These are phyloP conservation scores for Deladenus siricidicola DNA, from an alignment of 2,888 invertebrate genomes.

Conservation along the genomic window DNA sequence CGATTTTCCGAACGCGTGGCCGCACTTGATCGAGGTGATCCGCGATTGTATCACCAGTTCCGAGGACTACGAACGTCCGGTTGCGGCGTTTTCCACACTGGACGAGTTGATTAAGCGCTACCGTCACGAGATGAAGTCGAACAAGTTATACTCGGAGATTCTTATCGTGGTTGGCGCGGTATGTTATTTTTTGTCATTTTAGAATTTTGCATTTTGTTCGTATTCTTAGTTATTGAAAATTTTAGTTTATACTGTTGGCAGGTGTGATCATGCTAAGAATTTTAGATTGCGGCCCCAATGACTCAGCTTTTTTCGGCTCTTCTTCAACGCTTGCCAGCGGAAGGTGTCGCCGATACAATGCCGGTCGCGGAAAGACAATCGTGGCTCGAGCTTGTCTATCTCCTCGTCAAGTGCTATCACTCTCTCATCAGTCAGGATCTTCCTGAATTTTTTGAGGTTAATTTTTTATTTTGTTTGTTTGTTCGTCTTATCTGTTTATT, in stretches of 20 bases:
- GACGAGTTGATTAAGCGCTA: conserved; percentile 84
- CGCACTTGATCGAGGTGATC: conserved; percentile 81
- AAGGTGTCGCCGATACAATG: conserved; percentile 17
- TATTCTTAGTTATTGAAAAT: neutral
- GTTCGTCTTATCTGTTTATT: neutral
- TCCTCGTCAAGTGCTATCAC: conserved; percentile 74
- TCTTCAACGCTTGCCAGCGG: conserved; percentile 25
- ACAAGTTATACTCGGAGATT: conserved; percentile 89
- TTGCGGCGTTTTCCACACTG: conserved; percentile 85
- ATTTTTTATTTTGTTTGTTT: neutral
- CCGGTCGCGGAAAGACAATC: conserved; percentile 7
- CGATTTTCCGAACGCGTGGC: conserved; percentile 96
- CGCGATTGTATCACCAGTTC: conserved; percentile 68
- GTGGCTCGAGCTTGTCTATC: conserved; percentile 30
- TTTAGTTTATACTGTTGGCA: neutral
- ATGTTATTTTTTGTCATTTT: neutral
- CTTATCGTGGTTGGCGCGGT: conserved; percentile 75
- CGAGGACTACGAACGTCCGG: conserved; percentile 72
- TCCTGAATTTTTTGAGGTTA: conserved; percentile 93
- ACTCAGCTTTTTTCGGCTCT: conserved; percentile 79
- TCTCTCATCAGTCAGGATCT: conserved; percentile 94
- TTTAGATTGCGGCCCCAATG: conserved; percentile 74
- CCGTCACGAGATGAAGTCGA: conserved; percentile 87
- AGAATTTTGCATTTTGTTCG: neutral
- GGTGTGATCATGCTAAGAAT: too few species aligned